A percentile compares a stretch with the other conserved stretches of the same genome.
These are phyloP conservation scores for Lagopus leucura DNA, from an alignment of 2,113 vertebrate species.

Conservation along the genomic window DNA sequence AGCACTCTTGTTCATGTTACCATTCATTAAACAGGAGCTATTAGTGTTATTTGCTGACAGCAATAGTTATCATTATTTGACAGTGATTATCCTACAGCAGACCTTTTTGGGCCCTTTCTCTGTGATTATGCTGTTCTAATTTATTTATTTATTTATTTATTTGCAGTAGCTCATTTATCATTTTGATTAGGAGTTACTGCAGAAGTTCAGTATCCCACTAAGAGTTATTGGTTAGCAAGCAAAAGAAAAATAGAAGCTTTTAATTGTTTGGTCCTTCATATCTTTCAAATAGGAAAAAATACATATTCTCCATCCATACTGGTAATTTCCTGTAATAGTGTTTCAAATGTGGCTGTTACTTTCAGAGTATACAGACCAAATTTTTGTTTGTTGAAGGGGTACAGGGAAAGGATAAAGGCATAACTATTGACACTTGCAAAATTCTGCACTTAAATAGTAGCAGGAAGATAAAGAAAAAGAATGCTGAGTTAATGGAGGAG, in stretches of 20 bases:
- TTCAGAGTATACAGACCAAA: neutral
- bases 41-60: slow-evolving; percentile 43
- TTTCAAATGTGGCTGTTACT: neutral
- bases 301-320: neutral
- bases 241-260: neutral
- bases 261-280: neutral
- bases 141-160: neutral
- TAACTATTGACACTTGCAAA: neutral
- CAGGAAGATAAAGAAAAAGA: neutral
- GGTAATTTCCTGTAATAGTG: neutral
- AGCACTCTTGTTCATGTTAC: neutral
- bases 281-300: neutral
- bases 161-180: slow-evolving; percentile 37
- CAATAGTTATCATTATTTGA: slow-evolving; percentile 14
- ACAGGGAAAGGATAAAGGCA: neutral
- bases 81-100: slow-evolving; percentile 24
- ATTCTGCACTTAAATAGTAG: neutral
- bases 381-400: neutral
- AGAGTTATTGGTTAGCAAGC: neutral
- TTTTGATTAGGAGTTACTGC: neutral
- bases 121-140: neutral
- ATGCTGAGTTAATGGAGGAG: neutral
- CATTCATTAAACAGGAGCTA: slow-evolving; percentile 14
- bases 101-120: neutral
- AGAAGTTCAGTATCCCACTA: neutral